These are phyloP conservation scores for Stegophylla sp. DNA, from an alignment of 2,888 invertebrate genomes.

Conservation along the genomic window DNA sequence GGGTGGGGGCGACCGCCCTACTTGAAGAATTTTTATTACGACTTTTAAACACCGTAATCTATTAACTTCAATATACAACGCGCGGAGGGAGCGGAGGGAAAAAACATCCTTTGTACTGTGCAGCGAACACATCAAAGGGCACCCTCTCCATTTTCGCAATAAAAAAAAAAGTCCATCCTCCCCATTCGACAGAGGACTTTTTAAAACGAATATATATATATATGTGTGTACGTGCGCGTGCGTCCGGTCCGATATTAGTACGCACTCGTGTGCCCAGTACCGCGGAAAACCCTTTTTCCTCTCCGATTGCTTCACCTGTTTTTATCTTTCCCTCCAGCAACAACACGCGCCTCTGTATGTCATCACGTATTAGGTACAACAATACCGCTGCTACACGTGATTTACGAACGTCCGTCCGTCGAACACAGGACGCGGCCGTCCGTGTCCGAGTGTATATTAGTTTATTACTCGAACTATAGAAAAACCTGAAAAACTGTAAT, in stretches of 20 bases:
- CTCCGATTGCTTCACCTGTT: constrained; percentile 3
- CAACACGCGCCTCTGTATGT: no score
- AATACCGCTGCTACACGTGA: no score
- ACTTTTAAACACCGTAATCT: constrained; percentile 56
- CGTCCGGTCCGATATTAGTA: not conserved
- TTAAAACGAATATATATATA: not conserved
- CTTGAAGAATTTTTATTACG: constrained; percentile 57
- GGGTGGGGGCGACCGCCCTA: constrained; percentile 19
- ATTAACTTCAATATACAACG: constrained; percentile 53
- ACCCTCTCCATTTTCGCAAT: constrained; percentile 56
- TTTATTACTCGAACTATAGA: no score
- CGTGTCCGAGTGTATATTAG: no score
- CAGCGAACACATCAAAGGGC: constrained; percentile 38
- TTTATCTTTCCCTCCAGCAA: not conserved
- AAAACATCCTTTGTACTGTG: constrained; percentile 20
- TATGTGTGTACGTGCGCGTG: not conserved
- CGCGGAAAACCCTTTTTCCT: constrained; percentile 34
- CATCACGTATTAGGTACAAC: no score
- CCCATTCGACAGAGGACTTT: not conserved
- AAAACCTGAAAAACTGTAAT: no score
- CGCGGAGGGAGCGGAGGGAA: not conserved
- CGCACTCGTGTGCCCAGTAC: constrained; percentile 34
- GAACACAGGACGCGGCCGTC: no score
- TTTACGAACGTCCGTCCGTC: no score
- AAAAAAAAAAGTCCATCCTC: constrained; percentile 44